Base-by-base conservation (phyloP, 2,888 invertebrate species). In the Pristionchus exspectatus region DNA sequence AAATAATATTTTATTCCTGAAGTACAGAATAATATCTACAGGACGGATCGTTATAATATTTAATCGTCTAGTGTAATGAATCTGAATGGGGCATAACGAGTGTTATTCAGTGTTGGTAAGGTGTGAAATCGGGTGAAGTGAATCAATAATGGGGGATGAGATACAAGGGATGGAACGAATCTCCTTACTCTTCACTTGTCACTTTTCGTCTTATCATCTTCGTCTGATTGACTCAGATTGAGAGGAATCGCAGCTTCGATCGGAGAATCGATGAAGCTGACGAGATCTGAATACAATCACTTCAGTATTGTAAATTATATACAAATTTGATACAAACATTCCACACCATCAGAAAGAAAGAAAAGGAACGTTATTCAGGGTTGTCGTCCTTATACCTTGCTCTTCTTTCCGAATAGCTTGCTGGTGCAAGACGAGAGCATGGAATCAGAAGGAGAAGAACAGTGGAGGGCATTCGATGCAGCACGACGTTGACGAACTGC, bases 361-460 rank as follows among this genome's bases (percentile, higher is more conserved):
- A 21, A 12, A 77, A 77, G 10, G 38, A 33, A 50, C 21, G 44
- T n/a, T n/a, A n/a, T n/a, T n/a, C n/a, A 38, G 5, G 38, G 2
- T 38, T 5, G 5, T 38, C 38, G 5, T 38, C 38, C 3, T 38
- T 4, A 24, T 33, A 89, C 83, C 63, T 81, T 83, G 81, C 63
- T 81, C n/a, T 81, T 77, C 66, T 83, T 89, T 7, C 89, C 81
- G 84, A 89, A 85, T 7, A 90, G 90, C 74, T 92, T 92, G 88
- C 91, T 90, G 59, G 93, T 92, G 89, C 93, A 93, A 66, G 93
- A 92, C 33, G 92, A 92, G 50, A 93, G 91, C 90, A 91, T 91
- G 59, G 90, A 90, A 69, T 93, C 93, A 16, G 93, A 93, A 44
- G 93, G 93, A 24, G 87, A 87, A 14, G 72, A 72, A 56, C 87